Conservation (phyloP, 2,888 invertebrate genomes). For the Loripinus fragilis region DNA sequence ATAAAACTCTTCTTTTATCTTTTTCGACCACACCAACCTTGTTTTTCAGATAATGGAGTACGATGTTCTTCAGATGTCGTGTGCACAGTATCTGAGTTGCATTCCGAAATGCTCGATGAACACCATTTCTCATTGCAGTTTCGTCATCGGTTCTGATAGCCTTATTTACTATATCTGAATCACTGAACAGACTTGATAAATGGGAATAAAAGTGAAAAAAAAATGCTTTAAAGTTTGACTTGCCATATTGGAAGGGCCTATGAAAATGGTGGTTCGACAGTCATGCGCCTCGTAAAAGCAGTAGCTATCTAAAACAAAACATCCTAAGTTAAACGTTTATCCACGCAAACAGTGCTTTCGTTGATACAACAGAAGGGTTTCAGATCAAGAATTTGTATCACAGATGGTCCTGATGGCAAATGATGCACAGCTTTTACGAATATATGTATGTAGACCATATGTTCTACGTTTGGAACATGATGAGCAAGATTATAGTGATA, state of each 20-base stretch:
- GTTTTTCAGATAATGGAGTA: constrained; percentile 29
- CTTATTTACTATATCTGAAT: constrained; percentile 15
- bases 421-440: constrained; percentile 19
- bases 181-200: neutral
- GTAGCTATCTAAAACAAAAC: constrained; percentile 24
- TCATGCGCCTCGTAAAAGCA: constrained; percentile 4
- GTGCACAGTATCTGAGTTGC: constrained; percentile 29
- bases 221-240: constrained; percentile 22
- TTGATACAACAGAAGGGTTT: constrained; percentile 22
- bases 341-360: neutral
- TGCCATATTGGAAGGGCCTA: constrained; percentile 28
- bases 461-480: constrained; percentile 20
- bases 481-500: constrained; percentile 16
- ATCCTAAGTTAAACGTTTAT: constrained; percentile 32
- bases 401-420: constrained; percentile 16
- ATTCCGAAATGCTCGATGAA: neutral
- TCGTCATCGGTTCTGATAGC: constrained; percentile 24
- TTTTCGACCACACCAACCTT: constrained; percentile 10
- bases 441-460: constrained; percentile 1
- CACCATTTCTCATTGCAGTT: constrained; percentile 12
- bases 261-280: constrained; percentile 1
- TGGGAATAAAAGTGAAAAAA: constrained; percentile 15
- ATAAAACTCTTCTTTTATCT: neutral
- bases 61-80: constrained; percentile 30
- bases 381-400: constrained; percentile 28